Conservation (phyloP, 2,888 invertebrate species). For the Diachrysia chrysitis region DNA sequence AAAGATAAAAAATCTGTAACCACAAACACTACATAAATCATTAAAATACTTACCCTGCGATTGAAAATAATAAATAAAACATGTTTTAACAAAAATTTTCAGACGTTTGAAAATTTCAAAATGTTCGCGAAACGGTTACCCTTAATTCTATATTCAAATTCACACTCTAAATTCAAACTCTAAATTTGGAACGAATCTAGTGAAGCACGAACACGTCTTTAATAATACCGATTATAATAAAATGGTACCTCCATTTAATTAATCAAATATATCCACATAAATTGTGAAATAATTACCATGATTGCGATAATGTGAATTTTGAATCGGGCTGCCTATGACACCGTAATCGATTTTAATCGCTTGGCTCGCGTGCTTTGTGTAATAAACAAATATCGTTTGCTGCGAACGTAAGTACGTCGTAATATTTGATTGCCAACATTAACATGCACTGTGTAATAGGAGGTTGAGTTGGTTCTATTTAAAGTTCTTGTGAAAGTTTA, state of each 20-base stretch:
- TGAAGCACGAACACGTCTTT: slow-evolving; percentile 14
- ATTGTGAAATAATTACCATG: slow-evolving; percentile 45
- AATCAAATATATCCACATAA: slow-evolving; percentile 34
- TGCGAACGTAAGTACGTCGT: slow-evolving; percentile 31
- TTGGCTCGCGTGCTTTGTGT: slow-evolving; percentile 43
- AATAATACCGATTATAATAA: slow-evolving; percentile 19
- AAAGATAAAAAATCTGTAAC: too few relatives aligned
- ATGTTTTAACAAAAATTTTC: background rate
- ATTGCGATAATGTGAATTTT: slow-evolving; percentile 42
- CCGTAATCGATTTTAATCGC: slow-evolving; percentile 49
- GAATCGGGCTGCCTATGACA: slow-evolving; percentile 38
- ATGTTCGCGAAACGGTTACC: slow-evolving; percentile 31
- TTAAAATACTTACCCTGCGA: too few relatives aligned
- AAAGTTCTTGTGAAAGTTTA: slow-evolving; percentile 1
- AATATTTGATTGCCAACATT: slow-evolving; percentile 49
- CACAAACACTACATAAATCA: too few relatives aligned
- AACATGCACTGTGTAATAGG: slow-evolving; percentile 23
- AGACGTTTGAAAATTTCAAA: slow-evolving; percentile 19
- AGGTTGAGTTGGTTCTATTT: slow-evolving; percentile 31
- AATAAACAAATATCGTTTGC: slow-evolving; percentile 48
- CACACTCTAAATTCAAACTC: slow-evolving; percentile 29
- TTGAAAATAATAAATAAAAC: background rate
- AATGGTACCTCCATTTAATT: too few relatives aligned
- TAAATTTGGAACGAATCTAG: slow-evolving; percentile 3
- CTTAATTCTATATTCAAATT: slow-evolving; percentile 32